Percentiles rank a stretch among this genome's conserved stretches.
Evolutionary conservation across 1,140 invertebrate species (phyloP).

Genomic region (Oppia nitens): DNA sequence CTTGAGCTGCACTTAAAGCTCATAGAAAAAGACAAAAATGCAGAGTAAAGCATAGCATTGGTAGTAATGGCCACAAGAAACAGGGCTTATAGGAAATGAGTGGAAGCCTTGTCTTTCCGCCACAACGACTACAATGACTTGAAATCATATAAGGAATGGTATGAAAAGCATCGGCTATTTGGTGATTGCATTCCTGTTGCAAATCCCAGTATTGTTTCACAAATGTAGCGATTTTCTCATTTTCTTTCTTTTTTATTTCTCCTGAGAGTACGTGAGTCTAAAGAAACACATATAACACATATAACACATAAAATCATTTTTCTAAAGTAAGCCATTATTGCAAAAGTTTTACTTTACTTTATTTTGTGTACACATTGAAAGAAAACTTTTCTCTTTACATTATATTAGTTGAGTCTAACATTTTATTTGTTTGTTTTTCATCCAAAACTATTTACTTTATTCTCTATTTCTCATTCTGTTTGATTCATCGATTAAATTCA

Average conservation of each 20-base stretch:
- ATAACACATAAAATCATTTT: not conserved
- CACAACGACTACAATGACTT: not conserved
- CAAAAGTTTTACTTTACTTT: not conserved
- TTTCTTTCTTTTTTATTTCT: too few species aligned
- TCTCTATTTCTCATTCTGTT: not conserved
- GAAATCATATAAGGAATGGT: not conserved
- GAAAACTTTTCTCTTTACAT: not conserved
- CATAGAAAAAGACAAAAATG: not conserved
- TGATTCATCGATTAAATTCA: not conserved
- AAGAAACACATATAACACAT: too few species aligned
- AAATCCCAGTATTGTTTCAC: not conserved
- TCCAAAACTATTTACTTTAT: too few species aligned
- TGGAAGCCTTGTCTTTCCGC: not conserved
- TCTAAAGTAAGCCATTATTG: not conserved
- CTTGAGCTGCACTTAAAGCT: too few species aligned
- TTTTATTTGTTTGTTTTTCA: too few species aligned
- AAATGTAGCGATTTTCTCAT: not conserved
- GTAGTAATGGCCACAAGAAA: too few species aligned
- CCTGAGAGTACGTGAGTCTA: not conserved
- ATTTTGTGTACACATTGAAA: not conserved
- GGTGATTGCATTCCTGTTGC: not conserved
- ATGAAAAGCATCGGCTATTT: too few species aligned
- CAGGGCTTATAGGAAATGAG: not conserved
- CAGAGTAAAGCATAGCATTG: not conserved
- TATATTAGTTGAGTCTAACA: not conserved